Base-by-base conservation (phyloP, 2,797 vertebrate species). In the Somateria mollissima region DNA sequence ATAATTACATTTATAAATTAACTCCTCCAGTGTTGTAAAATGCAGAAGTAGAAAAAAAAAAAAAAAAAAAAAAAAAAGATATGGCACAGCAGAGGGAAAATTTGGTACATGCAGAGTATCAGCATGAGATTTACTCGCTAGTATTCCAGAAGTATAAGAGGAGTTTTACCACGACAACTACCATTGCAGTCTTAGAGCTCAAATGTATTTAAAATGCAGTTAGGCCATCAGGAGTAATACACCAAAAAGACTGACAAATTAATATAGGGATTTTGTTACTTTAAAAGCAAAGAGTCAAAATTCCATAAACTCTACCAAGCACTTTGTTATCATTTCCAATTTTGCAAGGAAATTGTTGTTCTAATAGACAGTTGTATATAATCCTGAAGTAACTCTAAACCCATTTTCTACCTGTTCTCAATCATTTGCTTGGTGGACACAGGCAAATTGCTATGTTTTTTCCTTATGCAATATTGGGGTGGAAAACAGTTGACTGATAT, bases 21-120 rank as follows among this genome's bases (percentile, higher is more conserved):
- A 11, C 22, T 43, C 89, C 76, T 92, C 90, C 58, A 91, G 62
- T 54, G 36, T 39, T 88, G 30, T n/a, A 82, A 89, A 84, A 88
- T 81, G 70, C 9, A 2, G 0, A 79, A 65, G 28, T 18, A 81
- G 47, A 75, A 94, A 91, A 28, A 45, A 45, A 43, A 43, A 75
- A 94, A 91, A 28, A 43, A 43, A 43, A n/a, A n/a, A 43, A 25
- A 75, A 94, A 91, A 27, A 91, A 86, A 86, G 73, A 54, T n/a
- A 28, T 54, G 36, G 22, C 58, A 90, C 30, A 75, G 43, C 43
- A 66, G 43, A 81, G 49, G 13, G 43, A 54, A 89, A 91, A 75
- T 15, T 73, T 43, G 32, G 32, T 36, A 64, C 9, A 18, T 57
- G 18, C 22, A 32, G 39, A n/a, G 6, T 57, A 74, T 43, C 21